phyloP scores from a whole-genome alignment of 2,113 vertebrate genomes.

The Hippocampus abdominalis region DNA sequence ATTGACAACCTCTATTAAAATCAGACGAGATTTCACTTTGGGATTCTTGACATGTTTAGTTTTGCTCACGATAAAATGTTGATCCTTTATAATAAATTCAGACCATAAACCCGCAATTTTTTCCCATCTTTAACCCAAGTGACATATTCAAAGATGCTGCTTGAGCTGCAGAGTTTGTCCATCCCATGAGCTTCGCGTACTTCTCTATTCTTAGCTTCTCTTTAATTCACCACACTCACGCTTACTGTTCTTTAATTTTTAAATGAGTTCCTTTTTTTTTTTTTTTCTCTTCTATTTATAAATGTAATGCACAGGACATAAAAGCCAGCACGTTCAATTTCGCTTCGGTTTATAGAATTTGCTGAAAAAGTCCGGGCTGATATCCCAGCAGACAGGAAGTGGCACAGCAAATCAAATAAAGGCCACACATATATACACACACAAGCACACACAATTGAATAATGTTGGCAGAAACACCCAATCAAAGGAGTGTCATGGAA shows the following conservation, averaged over 20 bases:
- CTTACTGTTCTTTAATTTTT: not conserved
- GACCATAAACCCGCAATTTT: not conserved
- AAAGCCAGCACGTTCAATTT: not conserved
- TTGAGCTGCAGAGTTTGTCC: not conserved
- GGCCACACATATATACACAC: too few species aligned
- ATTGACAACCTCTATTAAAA: not conserved
- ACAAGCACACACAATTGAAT: not conserved
- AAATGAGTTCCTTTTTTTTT: too few species aligned
- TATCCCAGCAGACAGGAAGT: not conserved
- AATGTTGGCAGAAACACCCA: not conserved
- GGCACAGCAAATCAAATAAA: not conserved
- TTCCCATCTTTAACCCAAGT: not conserved
- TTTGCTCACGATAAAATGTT: not conserved
- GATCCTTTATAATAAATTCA: not conserved
- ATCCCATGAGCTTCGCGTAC: not conserved
- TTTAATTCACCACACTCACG: not conserved
- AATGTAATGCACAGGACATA: not conserved
- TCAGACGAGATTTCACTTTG: not conserved
- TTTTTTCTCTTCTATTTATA: too few species aligned
- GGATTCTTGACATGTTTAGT: not conserved
- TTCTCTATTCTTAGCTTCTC: not conserved
- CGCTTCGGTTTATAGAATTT: not conserved
- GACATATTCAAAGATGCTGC: not conserved
- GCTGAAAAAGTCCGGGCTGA: not conserved
- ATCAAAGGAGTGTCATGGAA: not conserved